phyloP scores from a whole-genome alignment of 2,888 invertebrate species.

The Antheraea yamamai region DNA sequence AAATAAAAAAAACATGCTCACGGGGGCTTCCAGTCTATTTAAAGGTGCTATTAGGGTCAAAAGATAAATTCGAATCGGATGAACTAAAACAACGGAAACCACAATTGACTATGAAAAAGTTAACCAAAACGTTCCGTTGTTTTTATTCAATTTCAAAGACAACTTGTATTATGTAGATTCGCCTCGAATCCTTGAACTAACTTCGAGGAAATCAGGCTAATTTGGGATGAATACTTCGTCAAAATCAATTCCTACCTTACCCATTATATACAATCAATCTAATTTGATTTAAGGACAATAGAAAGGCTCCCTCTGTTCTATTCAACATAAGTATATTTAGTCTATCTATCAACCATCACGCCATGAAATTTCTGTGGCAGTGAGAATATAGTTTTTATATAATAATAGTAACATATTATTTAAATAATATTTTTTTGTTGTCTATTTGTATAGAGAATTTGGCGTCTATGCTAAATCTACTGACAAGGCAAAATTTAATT shows the following conservation, averaged over 20 bases:
- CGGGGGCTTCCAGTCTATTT: no score
- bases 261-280: conserved; percentile 1
- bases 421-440: no score
- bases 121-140: not conserved
- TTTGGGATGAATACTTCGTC: conserved; percentile 9
- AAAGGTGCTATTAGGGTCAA: no score
- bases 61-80: not conserved
- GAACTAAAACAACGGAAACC: not conserved
- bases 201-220: not conserved
- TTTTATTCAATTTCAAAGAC: conserved; percentile 2
- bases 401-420: no score
- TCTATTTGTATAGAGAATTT: not conserved
- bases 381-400: no score
- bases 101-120: not conserved
- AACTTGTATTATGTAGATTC: conserved; percentile 12
- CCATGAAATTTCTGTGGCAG: not conserved
- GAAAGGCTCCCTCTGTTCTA: not conserved
- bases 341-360: not conserved
- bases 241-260: not conserved
- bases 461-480: not conserved
- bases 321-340: not conserved
- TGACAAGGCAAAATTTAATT: not conserved
- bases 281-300: conserved; percentile 7
- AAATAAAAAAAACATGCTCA: no score
- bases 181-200: not conserved